These are phyloP conservation scores for Ophion costatus DNA, from an alignment of 2,888 invertebrate species.

Conservation along the genomic window DNA sequence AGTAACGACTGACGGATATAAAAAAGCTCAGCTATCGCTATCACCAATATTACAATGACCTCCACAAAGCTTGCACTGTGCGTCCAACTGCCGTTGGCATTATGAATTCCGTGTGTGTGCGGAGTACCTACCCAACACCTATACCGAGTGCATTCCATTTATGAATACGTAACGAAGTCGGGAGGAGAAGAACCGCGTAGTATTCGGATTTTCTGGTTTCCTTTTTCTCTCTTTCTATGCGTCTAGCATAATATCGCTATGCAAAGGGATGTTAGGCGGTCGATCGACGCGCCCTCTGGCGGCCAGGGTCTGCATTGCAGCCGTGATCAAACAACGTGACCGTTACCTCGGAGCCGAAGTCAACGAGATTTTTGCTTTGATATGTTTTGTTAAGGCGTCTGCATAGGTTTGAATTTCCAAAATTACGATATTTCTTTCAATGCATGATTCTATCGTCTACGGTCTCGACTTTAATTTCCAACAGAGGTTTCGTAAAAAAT, in stretches of 20 bases:
- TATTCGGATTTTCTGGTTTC: slow-evolving; percentile 53
- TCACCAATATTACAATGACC: slow-evolving; percentile 50
- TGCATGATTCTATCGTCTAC: no score
- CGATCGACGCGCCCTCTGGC: slow-evolving; percentile 1
- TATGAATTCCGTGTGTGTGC: slow-evolving; percentile 76
- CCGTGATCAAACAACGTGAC: slow-evolving; percentile 11
- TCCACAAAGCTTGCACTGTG: slow-evolving; percentile 40
- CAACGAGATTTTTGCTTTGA: no score
- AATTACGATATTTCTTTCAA: no score
- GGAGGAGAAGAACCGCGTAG: slow-evolving; percentile 64
- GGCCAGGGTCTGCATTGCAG: background rate
- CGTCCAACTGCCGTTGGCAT: slow-evolving; percentile 74
- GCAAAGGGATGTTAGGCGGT: background rate
- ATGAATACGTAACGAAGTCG: slow-evolving; percentile 79
- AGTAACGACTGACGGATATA: slow-evolving; percentile 29
- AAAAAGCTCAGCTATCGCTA: slow-evolving; percentile 55
- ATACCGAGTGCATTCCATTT: slow-evolving; percentile 77
- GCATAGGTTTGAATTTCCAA: no score
- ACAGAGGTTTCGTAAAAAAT: no score
- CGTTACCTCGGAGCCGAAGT: background rate
- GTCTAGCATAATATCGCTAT: background rate
- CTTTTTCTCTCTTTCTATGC: slow-evolving; percentile 5
- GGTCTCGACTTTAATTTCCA: no score
- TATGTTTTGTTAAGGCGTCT: no score
- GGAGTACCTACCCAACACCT: slow-evolving; percentile 60